Evolutionary conservation across 2,113 vertebrate species (phyloP).

Genomic region (Ondatra zibethicus): DNA sequence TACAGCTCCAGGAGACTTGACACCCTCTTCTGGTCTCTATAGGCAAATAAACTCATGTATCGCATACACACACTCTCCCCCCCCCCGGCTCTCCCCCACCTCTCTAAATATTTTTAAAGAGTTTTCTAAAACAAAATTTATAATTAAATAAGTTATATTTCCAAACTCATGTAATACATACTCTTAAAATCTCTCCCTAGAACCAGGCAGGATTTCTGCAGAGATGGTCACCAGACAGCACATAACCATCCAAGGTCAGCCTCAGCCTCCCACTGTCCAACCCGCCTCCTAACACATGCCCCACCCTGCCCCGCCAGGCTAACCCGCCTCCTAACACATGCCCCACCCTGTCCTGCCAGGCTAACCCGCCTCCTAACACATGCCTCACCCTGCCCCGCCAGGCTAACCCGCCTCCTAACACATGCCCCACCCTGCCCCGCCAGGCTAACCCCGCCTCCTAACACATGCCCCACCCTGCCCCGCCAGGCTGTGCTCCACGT

Average conservation of each 20-base stretch:
- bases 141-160: neutral
- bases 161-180: neutral
- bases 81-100: no score
- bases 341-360: neutral
- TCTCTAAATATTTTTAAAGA: neutral
- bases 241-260: neutral
- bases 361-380: neutral
- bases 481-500: neutral
- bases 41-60: neutral
- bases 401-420: neutral
- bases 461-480: neutral
- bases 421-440: neutral
- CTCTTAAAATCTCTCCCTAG: neutral
- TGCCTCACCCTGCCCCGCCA: neutral
- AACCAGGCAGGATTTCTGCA: neutral
- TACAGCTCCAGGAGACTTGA: neutral
- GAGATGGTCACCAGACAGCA: neutral
- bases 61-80: no score
- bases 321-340: no score
- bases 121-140: conserved; percentile 27
- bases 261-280: neutral
- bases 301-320: neutral
- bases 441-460: neutral
- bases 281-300: neutral
- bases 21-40: neutral